phyloP scores from a whole-genome alignment of 2,888 invertebrate species.

The Nesidiocoris tenuis region DNA sequence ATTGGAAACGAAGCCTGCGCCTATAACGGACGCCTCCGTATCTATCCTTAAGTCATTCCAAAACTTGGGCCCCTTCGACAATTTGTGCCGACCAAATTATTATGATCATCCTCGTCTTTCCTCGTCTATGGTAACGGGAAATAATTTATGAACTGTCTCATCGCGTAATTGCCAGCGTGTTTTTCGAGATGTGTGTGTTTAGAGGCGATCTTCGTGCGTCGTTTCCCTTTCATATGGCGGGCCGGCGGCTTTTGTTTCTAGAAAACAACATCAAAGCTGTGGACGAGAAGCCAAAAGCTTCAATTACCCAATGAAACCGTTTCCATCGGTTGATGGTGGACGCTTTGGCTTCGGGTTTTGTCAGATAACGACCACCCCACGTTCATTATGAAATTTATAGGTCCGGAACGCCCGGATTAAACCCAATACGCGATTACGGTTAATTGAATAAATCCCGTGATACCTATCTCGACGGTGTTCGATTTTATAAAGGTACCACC shows the following conservation, averaged over 20 bases:
- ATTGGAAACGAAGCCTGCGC: too few relatives aligned
- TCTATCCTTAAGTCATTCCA: neutral
- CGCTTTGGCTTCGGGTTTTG: neutral
- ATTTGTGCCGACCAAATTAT: too few relatives aligned
- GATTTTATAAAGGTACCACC: neutral
- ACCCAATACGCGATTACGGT: neutral
- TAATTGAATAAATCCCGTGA: neutral
- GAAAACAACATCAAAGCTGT: neutral
- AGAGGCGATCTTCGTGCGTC: neutral
- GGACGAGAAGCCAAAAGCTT: neutral
- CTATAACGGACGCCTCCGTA: too few relatives aligned
- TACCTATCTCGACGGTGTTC: neutral
- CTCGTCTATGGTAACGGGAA: neutral
- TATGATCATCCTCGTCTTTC: neutral
- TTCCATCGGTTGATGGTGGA: neutral
- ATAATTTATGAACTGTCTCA: neutral
- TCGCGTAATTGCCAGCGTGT: neutral
- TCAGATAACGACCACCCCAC: neutral
- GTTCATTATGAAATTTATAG: neutral
- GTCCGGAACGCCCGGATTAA: neutral
- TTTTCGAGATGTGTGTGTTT: neutral
- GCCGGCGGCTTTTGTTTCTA: neutral
- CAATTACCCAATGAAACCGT: neutral
- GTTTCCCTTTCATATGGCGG: neutral
- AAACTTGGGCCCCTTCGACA: neutral